A percentile compares a stretch with the other conserved stretches of the same genome.
phyloP scores from a whole-genome alignment of 2,113 vertebrate species.

The Zosterops pallidus region DNA sequence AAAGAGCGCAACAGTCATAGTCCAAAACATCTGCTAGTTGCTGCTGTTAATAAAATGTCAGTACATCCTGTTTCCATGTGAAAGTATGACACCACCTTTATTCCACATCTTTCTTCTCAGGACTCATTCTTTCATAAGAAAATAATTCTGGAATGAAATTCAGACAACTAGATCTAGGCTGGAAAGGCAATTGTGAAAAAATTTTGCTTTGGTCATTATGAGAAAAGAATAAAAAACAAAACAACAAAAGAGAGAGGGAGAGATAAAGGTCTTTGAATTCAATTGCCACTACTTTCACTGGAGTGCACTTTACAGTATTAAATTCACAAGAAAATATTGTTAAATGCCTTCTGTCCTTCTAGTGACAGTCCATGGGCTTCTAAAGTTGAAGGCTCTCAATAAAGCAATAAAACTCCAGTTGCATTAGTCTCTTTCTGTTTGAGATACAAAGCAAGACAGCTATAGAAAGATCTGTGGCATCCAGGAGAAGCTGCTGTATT shows the following conservation, averaged over 20 bases:
- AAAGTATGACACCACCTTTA: neutral
- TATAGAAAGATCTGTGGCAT: neutral
- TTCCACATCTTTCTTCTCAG: neutral
- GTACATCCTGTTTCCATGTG: neutral
- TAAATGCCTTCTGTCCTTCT: neutral
- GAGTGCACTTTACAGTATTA: neutral
- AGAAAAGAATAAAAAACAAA: neutral
- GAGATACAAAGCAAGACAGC: neutral
- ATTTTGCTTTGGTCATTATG: neutral
- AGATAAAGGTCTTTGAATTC: neutral
- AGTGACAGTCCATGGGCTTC: neutral
- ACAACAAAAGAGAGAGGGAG: neutral
- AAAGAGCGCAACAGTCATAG: neutral
- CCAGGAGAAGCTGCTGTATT: neutral
- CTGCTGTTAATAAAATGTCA: neutral
- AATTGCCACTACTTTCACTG: neutral
- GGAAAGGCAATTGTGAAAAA: neutral
- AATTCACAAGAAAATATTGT: neutral
- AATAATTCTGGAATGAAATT: neutral
- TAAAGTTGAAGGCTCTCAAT: neutral
- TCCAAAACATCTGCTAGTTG: neutral
- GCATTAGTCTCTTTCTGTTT: neutral
- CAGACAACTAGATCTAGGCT: neutral
- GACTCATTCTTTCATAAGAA: neutral
- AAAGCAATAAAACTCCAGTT: neutral